Percentiles rank a stretch among this genome's conserved stretches.
Evolutionary conservation across 2,113 vertebrate species (phyloP).

Genomic region (Crotalus viridis): DNA sequence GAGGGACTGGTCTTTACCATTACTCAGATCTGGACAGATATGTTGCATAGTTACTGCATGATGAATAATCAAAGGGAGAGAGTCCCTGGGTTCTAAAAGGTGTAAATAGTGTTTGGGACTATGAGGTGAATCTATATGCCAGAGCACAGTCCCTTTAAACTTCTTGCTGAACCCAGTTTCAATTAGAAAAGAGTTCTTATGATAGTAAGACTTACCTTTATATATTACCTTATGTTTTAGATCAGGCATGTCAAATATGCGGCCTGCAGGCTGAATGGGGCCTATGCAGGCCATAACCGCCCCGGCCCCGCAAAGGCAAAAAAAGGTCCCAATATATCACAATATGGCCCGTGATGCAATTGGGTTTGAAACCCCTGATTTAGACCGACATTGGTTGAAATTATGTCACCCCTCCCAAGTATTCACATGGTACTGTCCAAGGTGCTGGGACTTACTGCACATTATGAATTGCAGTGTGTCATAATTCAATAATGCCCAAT

Average conservation of each 20-base stretch:
- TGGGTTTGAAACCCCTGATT: too few relatives aligned
- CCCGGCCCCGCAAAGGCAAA: too few relatives aligned
- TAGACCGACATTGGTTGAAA: not conserved
- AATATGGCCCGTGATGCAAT: too few relatives aligned
- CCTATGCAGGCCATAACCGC: too few relatives aligned
- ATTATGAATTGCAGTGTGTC: not conserved
- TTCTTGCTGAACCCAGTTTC: not conserved
- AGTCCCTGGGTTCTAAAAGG: not conserved
- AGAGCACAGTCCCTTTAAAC: not conserved
- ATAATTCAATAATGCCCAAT: not conserved
- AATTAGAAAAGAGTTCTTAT: not conserved
- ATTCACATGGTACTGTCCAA: conserved; percentile 6
- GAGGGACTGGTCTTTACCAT: not conserved
- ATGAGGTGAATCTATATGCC: not conserved
- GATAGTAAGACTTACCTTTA: not conserved
- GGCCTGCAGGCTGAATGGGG: too few relatives aligned
- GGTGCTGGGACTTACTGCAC: not conserved
- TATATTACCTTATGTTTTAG: not conserved
- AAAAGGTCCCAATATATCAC: too few relatives aligned
- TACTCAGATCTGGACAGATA: not conserved
- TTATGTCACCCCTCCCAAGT: not conserved
- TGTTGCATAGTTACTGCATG: not conserved
- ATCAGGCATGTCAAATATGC: too few relatives aligned
- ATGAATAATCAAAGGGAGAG: not conserved
- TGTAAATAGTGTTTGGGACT: not conserved